Base-by-base conservation (phyloP, 2,797 vertebrate genomes). In the Danionella dracula region DNA sequence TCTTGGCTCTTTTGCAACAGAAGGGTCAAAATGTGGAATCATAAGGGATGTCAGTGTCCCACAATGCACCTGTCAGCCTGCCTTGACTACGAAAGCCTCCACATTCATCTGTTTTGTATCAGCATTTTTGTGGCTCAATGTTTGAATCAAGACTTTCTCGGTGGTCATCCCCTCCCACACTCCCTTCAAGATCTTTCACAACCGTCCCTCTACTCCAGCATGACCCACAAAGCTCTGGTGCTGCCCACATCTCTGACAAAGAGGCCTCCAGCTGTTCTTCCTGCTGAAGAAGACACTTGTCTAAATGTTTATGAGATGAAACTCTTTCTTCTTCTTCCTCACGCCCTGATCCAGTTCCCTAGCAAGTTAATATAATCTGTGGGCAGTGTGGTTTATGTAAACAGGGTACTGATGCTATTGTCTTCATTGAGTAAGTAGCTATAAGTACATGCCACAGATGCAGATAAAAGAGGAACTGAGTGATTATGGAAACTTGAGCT, bases 211-310 rank as follows among this genome's bases (percentile, higher is more conserved):
- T 79, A 76, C 78, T 79, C 59, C 35, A 15, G 71, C 72, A 76
- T 79, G 68, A 80, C 80, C 80, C 83, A 80, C 65, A 61, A 70
- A 70, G 72, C 81, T 77, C 78, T 80, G 81, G 77, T 58, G 79
- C 76, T 79, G 80, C 83, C 79, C 80, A 20, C 68, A 66, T 73
- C 48, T 70, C 63, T 78, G 85, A 84, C 85, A 83, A 82, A 83
- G 88, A 85, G 83, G 86, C 85, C 85, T 88, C 84, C 82, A 87
- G 87, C 89, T 91, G 90, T 81, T 90, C 81, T 84, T 88, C 86
- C 86, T 85, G 84, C 85, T 78, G 83, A 77, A 88, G 85, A 88
- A 84, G 83, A 84, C 88, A 83, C 85, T 89, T 89, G 88, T 89
- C 87, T 90, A 89, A 90, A 90, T 88, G 88, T 90, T 90, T 90